phyloP scores from a whole-genome alignment of 2,113 vertebrate genomes.

The Propithecus coquereli region DNA sequence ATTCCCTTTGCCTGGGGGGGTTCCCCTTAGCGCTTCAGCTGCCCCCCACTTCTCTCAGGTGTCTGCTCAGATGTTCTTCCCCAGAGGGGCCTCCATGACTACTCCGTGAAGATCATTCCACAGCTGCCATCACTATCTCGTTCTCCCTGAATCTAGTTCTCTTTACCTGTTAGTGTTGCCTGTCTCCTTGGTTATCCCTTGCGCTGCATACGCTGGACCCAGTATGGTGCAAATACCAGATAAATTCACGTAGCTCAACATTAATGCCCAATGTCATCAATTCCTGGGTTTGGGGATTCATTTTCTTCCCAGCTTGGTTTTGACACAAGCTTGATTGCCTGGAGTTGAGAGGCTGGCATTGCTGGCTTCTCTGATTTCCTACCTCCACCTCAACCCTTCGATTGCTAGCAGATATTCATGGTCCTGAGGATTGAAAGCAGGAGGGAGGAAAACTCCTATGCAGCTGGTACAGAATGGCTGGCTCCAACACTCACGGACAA shows the following conservation, averaged over 20 bases:
- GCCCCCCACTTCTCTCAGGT: background rate
- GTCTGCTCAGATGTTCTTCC: background rate
- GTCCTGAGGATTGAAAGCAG: background rate
- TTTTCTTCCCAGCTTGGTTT: background rate
- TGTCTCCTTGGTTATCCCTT: background rate
- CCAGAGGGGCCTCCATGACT: background rate
- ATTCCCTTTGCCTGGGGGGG: background rate
- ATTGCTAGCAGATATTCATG: background rate
- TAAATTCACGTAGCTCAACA: background rate
- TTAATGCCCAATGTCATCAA: background rate
- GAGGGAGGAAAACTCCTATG: background rate
- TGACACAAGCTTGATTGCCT: background rate
- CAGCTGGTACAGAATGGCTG: background rate
- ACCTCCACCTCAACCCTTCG: background rate
- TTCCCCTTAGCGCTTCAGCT: background rate
- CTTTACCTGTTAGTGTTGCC: background rate
- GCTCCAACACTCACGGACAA: background rate
- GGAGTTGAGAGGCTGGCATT: background rate
- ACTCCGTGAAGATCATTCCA: background rate
- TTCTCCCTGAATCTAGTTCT: background rate
- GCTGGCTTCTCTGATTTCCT: background rate
- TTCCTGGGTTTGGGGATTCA: background rate
- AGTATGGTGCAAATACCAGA: background rate
- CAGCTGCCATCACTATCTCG: background rate
- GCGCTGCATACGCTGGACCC: background rate